Evolutionary conservation across 2,888 invertebrate species (phyloP), one percentile per base, ranked within the genome.

Genomic region (Halocaridina rubra): DNA sequence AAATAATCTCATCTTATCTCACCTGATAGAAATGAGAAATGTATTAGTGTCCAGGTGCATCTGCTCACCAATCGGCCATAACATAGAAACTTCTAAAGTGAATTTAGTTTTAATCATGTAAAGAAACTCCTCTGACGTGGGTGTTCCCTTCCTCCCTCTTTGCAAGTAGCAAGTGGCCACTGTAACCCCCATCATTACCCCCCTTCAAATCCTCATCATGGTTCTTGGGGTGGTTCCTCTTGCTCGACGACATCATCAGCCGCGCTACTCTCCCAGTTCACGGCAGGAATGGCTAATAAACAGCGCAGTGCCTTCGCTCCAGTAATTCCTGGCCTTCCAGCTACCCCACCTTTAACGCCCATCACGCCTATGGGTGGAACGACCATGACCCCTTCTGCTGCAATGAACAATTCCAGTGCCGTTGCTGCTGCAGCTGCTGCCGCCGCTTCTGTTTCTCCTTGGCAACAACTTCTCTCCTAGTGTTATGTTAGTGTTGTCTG

Each of bases 121-220:
- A n/a, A n/a, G n/a, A n/a, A n/a, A n/a, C n/a, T n/a, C n/a, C n/a
- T n/a, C n/a, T n/a, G n/a, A n/a, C n/a, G n/a, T n/a, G n/a, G n/a
- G n/a, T n/a, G n/a, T n/a, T n/a, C n/a, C n/a, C n/a, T n/a, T n/a
- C n/a, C n/a, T n/a, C n/a, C n/a, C n/a, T n/a, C n/a, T n/a, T n/a
- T n/a, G n/a, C n/a, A n/a, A n/a, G n/a, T n/a, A n/a, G n/a, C n/a
- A n/a, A n/a, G n/a, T n/a, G n/a, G n/a, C 91, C 91, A 90, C 91
- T 91, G 32, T 16, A 29, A 30, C 29, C 69, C 29, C 69, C 46
- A 53, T 8, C 64, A 8, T 32, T 69, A 79, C 69, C 79, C 69
- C 46, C 67, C 33, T n/a, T 61, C 57, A 59, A 57, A 72, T 27
- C 80, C 19, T n/a, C 80, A 81, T 32, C 64, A 76, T 24, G 77